A percentile compares a stretch with the other conserved stretches of the same genome.
Evolutionary conservation across 1,140 invertebrate genomes (phyloP).

Genomic region (Holotrichia oblita): DNA sequence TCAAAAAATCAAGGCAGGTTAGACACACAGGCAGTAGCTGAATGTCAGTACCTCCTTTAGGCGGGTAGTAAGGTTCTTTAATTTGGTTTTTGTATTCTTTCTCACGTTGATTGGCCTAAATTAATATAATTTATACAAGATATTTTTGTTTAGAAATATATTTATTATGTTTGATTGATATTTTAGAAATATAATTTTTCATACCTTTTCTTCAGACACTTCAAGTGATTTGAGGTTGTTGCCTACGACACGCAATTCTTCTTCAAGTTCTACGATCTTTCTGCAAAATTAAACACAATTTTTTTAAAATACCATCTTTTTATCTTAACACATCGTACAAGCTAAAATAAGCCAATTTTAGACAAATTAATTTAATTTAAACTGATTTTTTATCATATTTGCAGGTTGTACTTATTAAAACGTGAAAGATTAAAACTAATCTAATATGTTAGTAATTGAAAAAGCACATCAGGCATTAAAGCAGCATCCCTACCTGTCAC

Average conservation of each 20-base stretch:
- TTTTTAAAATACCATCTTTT: no score
- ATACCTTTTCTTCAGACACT: slow-evolving; percentile 99
- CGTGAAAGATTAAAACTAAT: no score
- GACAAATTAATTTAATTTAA: no score
- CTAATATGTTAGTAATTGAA: not conserved
- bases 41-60: slow-evolving; percentile 92
- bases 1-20: slow-evolving; percentile 33
- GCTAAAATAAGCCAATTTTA: no score
- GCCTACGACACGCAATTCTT: slow-evolving; percentile 98
- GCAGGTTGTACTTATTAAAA: no score
- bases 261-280: slow-evolving; percentile 99
- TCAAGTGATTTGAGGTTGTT: slow-evolving; percentile 99
- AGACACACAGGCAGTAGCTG: slow-evolving; percentile 9
- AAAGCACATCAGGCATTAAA: slow-evolving; percentile 28
- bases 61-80: slow-evolving; percentile 97
- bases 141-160: no score
- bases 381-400: not conserved
- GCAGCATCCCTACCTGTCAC: slow-evolving; percentile 81
- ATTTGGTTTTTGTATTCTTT: slow-evolving; percentile 99
- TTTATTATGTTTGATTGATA: no score
- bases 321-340: no score
- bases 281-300: slow-evolving; percentile 70
- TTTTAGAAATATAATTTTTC: no score
- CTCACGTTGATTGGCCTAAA: slow-evolving; percentile 98
- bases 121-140: slow-evolving; percentile 13